These are phyloP conservation scores for Nannoperca obscura DNA, from an alignment of 2,797 vertebrate genomes.

Conservation along the genomic window DNA sequence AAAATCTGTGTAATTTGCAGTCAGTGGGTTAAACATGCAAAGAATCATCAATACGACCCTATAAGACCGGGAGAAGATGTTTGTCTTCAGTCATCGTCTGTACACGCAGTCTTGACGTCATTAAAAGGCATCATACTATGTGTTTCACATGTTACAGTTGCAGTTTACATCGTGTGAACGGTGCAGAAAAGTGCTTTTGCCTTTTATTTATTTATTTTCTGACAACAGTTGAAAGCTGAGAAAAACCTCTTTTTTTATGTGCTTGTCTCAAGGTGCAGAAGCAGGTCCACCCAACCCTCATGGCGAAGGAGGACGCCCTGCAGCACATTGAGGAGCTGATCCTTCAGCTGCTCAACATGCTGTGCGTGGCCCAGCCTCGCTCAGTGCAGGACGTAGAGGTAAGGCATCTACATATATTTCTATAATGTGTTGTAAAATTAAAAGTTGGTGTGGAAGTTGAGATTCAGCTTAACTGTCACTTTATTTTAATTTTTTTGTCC, in stretches of 20 bases:
- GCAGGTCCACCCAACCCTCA: conserved; percentile 96
- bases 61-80: background rate
- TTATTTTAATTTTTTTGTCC: background rate
- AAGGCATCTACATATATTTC: conserved; percentile 5
- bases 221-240: background rate
- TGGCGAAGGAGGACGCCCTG: conserved; percentile 96
- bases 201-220: background rate
- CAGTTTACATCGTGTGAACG: background rate
- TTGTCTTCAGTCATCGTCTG: conserved; percentile 21
- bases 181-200: background rate
- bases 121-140: conserved; percentile 44
- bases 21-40: background rate
- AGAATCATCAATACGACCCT: background rate
- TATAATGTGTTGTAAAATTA: background rate
- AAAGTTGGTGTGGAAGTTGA: background rate
- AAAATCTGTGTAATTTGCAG: background rate
- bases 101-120: conserved; percentile 44
- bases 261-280: conserved; percentile 90
- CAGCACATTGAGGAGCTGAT: conserved; percentile 98
- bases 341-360: conserved; percentile 97
- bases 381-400: conserved; percentile 97
- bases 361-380: conserved; percentile 96
- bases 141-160: conserved; percentile 29
- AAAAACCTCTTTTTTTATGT: background rate
- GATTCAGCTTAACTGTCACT: background rate